Conservation (phyloP, 2,797 vertebrate species). For the Moxostoma hubbsi region DNA sequence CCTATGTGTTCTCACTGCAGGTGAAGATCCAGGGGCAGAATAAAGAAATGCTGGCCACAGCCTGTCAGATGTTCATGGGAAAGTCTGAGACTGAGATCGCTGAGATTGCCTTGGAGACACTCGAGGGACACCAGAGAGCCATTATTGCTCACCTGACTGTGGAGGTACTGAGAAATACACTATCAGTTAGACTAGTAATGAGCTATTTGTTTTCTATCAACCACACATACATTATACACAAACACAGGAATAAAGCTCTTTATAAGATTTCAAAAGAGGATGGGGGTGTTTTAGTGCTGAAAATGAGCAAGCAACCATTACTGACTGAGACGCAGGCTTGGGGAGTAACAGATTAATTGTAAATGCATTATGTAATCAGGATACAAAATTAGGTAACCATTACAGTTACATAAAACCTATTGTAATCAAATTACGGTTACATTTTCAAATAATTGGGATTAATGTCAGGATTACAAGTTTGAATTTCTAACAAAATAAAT, state of each 20-base stretch:
- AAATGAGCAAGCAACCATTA: neutral
- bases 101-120: constrained; percentile 90
- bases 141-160: constrained; percentile 97
- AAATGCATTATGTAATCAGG: too few species aligned
- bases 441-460: too few species aligned
- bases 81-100: constrained; percentile 87
- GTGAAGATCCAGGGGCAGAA: constrained; percentile 98
- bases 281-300: too few species aligned
- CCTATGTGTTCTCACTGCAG: constrained; percentile 65
- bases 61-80: constrained; percentile 97
- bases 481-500: too few species aligned
- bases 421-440: too few species aligned
- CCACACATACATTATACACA: neutral
- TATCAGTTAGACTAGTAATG: neutral
- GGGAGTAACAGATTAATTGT: too few species aligned
- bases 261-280: too few species aligned
- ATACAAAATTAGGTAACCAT: too few species aligned
- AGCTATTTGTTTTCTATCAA: neutral
- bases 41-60: constrained; percentile 94
- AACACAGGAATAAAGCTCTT: too few species aligned
- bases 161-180: constrained; percentile 76
- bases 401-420: too few species aligned
- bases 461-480: too few species aligned
- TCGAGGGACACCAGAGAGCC: constrained; percentile 94
- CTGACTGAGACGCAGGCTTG: neutral